Percentiles rank a stretch among this genome's conserved stretches.
Conservation (phyloP, 2,113 vertebrate species). For the Tragelaphus buxtoni region DNA sequence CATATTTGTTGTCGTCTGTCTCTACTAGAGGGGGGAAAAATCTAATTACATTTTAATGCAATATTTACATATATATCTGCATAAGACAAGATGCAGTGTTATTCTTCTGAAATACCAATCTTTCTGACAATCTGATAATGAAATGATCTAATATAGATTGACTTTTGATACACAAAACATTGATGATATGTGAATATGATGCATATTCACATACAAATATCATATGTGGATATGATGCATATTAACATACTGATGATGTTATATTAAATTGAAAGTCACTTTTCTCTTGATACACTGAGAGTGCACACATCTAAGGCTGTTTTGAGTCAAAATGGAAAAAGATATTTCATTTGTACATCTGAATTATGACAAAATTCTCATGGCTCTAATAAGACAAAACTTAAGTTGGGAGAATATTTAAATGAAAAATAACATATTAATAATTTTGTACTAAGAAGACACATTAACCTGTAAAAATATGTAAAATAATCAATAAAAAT, state of each 20-base stretch:
- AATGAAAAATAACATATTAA: not conserved
- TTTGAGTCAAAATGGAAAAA: not conserved
- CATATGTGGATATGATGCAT: not conserved
- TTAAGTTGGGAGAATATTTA: not conserved
- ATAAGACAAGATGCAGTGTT: not conserved
- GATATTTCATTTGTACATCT: not conserved
- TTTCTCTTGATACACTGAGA: not conserved
- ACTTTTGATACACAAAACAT: not conserved
- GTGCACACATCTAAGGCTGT: not conserved
- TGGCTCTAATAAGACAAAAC: not conserved
- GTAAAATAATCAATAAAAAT: not conserved
- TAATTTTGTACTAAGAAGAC: not conserved
- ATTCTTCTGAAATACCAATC: not conserved
- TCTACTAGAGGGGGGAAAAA: not conserved
- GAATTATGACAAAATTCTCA: not conserved
- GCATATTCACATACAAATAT: not conserved
- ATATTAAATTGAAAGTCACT: not conserved
- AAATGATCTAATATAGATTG: not conserved
- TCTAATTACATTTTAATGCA: not conserved
- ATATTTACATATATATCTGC: not conserved
- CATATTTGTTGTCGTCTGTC: not conserved
- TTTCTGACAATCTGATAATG: conserved; percentile 7
- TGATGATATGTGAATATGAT: too few relatives aligned
- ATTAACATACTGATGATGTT: not conserved
- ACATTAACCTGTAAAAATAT: not conserved